Evolutionary conservation across 2,888 invertebrate genomes (phyloP), one percentile per base, ranked within the genome.

Genomic region (Cyclophora punctaria): DNA sequence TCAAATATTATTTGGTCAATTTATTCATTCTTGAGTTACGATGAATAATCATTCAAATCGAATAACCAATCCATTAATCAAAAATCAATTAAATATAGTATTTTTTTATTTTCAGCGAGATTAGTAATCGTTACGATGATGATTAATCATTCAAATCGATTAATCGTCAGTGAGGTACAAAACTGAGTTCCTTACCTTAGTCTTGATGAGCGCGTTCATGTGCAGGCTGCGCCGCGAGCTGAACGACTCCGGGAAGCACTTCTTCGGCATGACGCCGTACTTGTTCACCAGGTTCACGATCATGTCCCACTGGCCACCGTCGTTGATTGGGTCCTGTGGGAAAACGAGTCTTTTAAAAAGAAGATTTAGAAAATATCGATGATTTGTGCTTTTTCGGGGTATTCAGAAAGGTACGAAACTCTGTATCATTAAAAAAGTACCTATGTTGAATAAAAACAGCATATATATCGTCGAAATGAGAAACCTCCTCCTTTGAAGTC

Each of bases 291-390:
- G 82, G 78, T 96, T 96, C 35, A 94, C 93, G 53, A 97, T 84
- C 96, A 97, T 97, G 73, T 96, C 95, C 97, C 96, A 97, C 75
- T 97, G 97, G 0, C 97, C 96, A 35, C 96, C 96, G 69, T 96
- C 96, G 57, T 91, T 91, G 48, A 93, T 92, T n/a, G 96, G 95
- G 71, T 95, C 94, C 91, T 93, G 67, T 20, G 20, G 20, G 20
- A 20, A 20, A 20, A 20, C 20, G 20, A 20, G 20, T 20, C 20
- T 20, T 20, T 20, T 20, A 20, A 1, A 20, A 2, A 20, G 20
- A n/a, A n/a, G n/a, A n/a, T n/a, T n/a, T n/a, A n/a, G n/a, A n/a
- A n/a, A n/a, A n/a, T n/a, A n/a, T n/a, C n/a, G n/a, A n/a, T n/a
- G n/a, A n/a, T n/a, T n/a, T n/a, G n/a, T n/a, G n/a, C n/a, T n/a